Evolutionary conservation across 2,113 vertebrate genomes (phyloP), one percentile per base, ranked within the genome.

Genomic region (Cinclus cinclus): DNA sequence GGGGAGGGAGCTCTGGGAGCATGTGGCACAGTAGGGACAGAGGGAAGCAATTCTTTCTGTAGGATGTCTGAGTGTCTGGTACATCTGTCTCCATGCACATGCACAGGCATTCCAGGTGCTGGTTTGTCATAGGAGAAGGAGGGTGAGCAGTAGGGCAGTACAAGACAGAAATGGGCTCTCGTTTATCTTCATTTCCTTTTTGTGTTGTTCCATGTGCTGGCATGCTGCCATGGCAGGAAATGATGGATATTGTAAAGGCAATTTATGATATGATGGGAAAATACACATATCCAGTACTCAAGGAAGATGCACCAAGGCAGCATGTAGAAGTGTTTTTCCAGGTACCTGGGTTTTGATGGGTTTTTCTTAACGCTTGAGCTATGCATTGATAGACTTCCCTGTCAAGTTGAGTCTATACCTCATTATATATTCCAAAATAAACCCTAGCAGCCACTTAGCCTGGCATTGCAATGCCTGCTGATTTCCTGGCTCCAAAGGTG

Each of bases 241-340:
- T 99, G 99, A 99, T 98, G 52, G 99, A 99, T 96, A 99, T 99
- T 1, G 99, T 99, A 92, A 98, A 99, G 94, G 99, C 99, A 42
- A 99, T 99, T 96, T 99, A 99, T 67, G 99, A 99, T 96, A 99
- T 99, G 99, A 99, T 99, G 99, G 99, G 99, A 49, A 99, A 99
- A 79, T 99, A 99, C 96, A 99, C 99, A 0, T 99, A 99, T 67
- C 99, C 99, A 4, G 99, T 98, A 71, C 98, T 99, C 95, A 99
- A 98, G 97, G 99, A 98, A 12, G 99, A 99, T 47, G 98, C 99
- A 22, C 98, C 99, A 42, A 99, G 98, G 88, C 99, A 99, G 92
- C 99, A 99, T 0, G 99, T 99, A 95, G 99, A 99, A 17, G 98
- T 99, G 65, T 99, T 99, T 97, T 99, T 99, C 96, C 99, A 99